Conservation (phyloP, 2,888 invertebrate genomes). For the Galerucella calmariensis region DNA sequence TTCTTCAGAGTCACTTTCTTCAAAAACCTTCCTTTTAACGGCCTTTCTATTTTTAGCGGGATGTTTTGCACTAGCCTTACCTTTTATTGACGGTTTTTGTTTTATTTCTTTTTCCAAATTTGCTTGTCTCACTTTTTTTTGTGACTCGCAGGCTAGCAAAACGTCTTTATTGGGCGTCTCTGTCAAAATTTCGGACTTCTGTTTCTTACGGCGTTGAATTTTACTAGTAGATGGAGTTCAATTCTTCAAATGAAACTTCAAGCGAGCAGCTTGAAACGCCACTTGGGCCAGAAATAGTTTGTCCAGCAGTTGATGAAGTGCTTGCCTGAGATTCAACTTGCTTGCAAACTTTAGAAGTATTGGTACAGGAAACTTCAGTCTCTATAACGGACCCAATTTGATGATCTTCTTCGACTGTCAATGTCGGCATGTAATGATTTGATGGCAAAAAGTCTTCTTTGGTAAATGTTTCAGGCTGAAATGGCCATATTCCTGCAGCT, state of each 20-base stretch:
- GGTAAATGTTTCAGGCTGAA: constrained; percentile 8
- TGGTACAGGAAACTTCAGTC: not conserved
- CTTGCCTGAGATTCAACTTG: not conserved
- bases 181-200: not conserved
- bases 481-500: constrained; percentile 24
- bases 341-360: not conserved
- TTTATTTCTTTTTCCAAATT: not conserved
- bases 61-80: not conserved
- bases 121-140: not conserved
- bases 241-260: constrained; percentile 11
- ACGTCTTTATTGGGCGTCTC: too few relatives aligned
- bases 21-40: constrained; percentile 24
- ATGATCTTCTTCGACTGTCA: not conserved
- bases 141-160: too few relatives aligned
- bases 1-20: constrained; percentile 7
- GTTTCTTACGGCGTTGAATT: constrained; percentile 21
- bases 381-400: not conserved
- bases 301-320: too few relatives aligned
- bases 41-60: constrained; percentile 21
- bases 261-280: not conserved
- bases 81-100: not conserved
- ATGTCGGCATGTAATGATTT: constrained; percentile 7
- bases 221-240: constrained; percentile 7
- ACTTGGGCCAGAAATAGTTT: too few relatives aligned
- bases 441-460: constrained; percentile 21